Evolutionary conservation across 1,140 invertebrate genomes (phyloP).

Genomic region (Chelonus insularis): DNA sequence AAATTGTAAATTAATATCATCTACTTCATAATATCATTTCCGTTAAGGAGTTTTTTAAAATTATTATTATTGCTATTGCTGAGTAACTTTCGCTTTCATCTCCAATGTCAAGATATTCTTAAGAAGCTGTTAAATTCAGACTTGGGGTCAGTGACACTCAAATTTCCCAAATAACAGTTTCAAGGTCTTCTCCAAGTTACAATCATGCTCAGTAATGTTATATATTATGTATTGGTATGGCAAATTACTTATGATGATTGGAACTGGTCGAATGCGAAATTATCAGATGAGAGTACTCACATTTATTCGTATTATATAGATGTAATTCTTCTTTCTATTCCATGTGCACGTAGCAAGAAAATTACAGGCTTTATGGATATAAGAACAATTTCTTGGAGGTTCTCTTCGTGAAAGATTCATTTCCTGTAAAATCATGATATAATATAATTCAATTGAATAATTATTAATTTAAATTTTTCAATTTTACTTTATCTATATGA

Average conservation of each 20-base stretch:
- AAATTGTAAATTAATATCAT: too few relatives aligned
- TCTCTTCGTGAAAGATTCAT: neutral
- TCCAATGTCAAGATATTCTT: too few relatives aligned
- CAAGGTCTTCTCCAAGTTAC: too few relatives aligned
- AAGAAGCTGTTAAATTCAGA: too few relatives aligned
- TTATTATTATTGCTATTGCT: too few relatives aligned
- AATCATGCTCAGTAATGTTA: neutral
- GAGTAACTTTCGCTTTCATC: slow-evolving; percentile 1
- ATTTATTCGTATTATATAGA: neutral
- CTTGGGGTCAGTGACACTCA: neutral
- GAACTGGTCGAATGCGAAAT: neutral
- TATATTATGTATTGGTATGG: neutral
- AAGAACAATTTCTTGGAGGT: neutral
- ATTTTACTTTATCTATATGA: too few relatives aligned
- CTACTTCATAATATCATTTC: too few relatives aligned
- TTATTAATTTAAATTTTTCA: too few relatives aligned
- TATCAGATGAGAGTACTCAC: neutral
- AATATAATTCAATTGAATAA: too few relatives aligned
- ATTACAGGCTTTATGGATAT: neutral
- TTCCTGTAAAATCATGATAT: too few relatives aligned
- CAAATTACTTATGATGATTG: neutral
- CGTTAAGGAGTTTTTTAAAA: too few relatives aligned
- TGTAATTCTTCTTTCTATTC: neutral
- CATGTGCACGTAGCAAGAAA: neutral
- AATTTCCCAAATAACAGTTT: neutral